phyloP scores from a whole-genome alignment of 1,140 invertebrate genomes.

The Apis mellifera region DNA sequence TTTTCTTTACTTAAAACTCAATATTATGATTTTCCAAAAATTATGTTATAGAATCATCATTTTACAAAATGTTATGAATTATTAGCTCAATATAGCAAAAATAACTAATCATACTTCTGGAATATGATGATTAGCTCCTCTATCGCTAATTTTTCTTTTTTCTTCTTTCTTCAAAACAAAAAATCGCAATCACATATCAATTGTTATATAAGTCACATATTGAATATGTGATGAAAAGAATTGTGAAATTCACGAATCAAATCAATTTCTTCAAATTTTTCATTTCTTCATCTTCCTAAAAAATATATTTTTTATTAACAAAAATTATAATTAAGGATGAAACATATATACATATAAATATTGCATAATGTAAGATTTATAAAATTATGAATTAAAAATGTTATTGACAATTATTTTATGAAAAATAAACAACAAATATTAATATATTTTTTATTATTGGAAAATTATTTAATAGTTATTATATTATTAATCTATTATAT shows the following conservation, averaged over 20 bases:
- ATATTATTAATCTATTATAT: too few species aligned
- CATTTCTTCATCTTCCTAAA: neutral
- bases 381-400: too few species aligned
- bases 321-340: too few species aligned
- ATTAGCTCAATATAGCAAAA: slow-evolving; percentile 12
- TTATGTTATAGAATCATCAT: slow-evolving; percentile 3
- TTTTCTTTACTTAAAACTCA: slow-evolving; percentile 7
- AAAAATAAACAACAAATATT: too few species aligned
- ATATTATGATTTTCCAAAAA: slow-evolving; percentile 31
- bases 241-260: neutral
- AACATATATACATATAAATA: too few species aligned
- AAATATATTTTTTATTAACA: too few species aligned
- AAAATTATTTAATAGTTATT: too few species aligned
- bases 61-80: slow-evolving; percentile 1
- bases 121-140: slow-evolving; percentile 21
- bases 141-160: slow-evolving; percentile 7
- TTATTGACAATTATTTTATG: too few species aligned
- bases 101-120: slow-evolving; percentile 1
- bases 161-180: too few species aligned
- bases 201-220: slow-evolving; percentile 7
- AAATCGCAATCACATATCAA: slow-evolving; percentile 41
- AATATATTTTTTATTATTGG: too few species aligned
- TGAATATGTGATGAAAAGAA: neutral
- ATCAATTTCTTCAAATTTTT: neutral
- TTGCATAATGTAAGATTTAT: too few species aligned